phyloP scores from a whole-genome alignment of 2,797 vertebrate species.

The Sitta carolinensis region DNA sequence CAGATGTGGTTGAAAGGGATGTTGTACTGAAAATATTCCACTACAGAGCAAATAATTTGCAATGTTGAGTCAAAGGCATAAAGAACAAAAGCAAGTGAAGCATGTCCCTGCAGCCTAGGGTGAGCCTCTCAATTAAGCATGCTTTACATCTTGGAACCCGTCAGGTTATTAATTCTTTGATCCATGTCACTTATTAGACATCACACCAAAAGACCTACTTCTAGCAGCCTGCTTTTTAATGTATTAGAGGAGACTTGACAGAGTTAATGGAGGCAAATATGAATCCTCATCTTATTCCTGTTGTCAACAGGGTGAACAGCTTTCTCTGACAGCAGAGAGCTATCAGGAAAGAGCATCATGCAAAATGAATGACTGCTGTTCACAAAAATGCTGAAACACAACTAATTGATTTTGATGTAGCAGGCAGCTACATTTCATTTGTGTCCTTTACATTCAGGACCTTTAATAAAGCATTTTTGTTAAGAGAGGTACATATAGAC shows the following conservation, averaged over 20 bases:
- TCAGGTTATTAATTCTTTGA: background rate
- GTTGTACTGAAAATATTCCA: background rate
- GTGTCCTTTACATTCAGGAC: background rate
- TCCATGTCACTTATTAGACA: background rate
- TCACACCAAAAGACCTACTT: background rate
- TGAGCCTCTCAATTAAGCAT: background rate
- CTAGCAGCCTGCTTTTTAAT: background rate
- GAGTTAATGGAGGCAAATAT: background rate
- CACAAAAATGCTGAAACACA: conserved; percentile 15
- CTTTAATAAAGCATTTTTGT: conserved; percentile 18
- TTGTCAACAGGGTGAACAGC: background rate
- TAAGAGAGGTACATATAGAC: background rate
- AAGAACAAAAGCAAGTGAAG: background rate
- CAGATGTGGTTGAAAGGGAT: background rate
- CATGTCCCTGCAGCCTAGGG: background rate
- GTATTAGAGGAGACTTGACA: background rate
- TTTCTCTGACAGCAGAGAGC: conserved; percentile 21
- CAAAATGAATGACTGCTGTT: conserved; percentile 23
- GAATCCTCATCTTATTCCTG: background rate
- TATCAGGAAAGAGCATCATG: background rate
- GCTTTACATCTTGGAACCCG: background rate
- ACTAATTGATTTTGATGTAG: conserved; percentile 36
- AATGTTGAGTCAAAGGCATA: background rate
- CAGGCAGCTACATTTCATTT: conserved; percentile 1
- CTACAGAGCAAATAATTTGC: background rate